Conservation (phyloP, 1,140 invertebrate genomes). For the Anoplophora glabripennis region DNA sequence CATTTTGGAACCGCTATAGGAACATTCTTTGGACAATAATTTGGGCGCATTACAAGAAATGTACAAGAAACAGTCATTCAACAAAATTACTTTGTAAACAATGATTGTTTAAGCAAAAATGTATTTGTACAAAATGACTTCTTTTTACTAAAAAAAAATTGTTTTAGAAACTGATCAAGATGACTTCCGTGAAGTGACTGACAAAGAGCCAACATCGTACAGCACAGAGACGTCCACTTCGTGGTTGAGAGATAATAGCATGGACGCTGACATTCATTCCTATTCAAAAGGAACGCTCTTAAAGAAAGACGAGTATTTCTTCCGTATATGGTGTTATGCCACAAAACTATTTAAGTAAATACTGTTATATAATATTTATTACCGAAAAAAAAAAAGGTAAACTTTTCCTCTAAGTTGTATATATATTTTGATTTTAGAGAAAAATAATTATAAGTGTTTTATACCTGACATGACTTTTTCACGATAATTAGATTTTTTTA, state of each 20-base stretch:
- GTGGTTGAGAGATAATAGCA: constrained; percentile 85
- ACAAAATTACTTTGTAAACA: too few species aligned
- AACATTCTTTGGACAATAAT: too few species aligned
- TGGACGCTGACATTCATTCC: constrained; percentile 88
- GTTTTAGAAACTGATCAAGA: constrained; percentile 50
- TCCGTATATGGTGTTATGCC: constrained; percentile 86
- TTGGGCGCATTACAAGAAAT: too few species aligned
- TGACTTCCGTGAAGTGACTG: constrained; percentile 59
- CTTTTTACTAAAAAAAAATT: neutral
- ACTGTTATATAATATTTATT: too few species aligned
- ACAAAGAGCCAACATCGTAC: constrained; percentile 70
- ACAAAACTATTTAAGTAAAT: constrained; percentile 75
- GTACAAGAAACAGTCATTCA: too few species aligned
- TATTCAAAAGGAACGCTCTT: constrained; percentile 80
- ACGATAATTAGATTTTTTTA: constrained; percentile 6
- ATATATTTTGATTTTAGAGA: constrained; percentile 18
- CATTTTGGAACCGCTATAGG: too few species aligned
- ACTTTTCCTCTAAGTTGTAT: constrained; percentile 12
- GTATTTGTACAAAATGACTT: too few species aligned
- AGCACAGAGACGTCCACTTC: constrained; percentile 90
- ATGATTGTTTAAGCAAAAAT: too few species aligned
- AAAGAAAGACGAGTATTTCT: constrained; percentile 89
- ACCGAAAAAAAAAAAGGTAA: neutral
- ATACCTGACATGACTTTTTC: constrained; percentile 26
- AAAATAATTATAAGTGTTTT: constrained; percentile 14